Base-by-base conservation (phyloP, 2,113 vertebrate species). In the Pomatorhinus ruficollis region DNA sequence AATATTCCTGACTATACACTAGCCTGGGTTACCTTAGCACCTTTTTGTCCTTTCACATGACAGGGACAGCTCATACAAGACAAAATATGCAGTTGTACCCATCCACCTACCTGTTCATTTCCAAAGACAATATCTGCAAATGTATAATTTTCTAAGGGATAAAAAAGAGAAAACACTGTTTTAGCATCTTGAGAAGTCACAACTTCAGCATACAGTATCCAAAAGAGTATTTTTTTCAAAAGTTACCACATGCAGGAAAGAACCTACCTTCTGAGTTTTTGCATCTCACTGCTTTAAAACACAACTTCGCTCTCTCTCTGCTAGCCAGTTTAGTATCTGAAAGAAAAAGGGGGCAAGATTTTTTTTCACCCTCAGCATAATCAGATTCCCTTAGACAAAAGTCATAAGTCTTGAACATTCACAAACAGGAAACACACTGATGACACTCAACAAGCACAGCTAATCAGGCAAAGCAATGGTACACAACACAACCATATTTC, bases 71-170 rank as follows among this genome's bases (percentile, higher is more conserved):
- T 57, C 47, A 39, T 7, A 83, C 15, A 88, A 71, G 47, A 37
- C 40, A 92, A 83, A 54, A 83, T 10, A 75, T 0, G 6, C 39
- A 86, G 10, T 23, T 39, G 21, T 12, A 54, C 16, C 50, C 61
- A 49, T 45, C 72, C 89, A 71, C 96, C 87, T 98, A 99, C 99
- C 99, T 98, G 99, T 91, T 99, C 99, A 63, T 97, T 99, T 97
- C 99, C 99, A 95, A 99, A 99, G 92, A 98, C 98, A 72, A 99
- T 98, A 95, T 99, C 99, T 91, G 99, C 98, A 98, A 99, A 99
- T 4, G 98, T 99, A 90, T 98, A 99, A 83, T 98, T 99, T 93
- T 98, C 97, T 90, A 91, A 76, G 25, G 90, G 56, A 81, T 92
- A 97, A 80, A 57, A 96, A 50, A 33, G 70, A 77, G 92, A 28